Percentiles rank a stretch among this genome's conserved stretches.
Evolutionary conservation across 2,113 vertebrate species (phyloP).

Genomic region (Pogonocichla stellata): DNA sequence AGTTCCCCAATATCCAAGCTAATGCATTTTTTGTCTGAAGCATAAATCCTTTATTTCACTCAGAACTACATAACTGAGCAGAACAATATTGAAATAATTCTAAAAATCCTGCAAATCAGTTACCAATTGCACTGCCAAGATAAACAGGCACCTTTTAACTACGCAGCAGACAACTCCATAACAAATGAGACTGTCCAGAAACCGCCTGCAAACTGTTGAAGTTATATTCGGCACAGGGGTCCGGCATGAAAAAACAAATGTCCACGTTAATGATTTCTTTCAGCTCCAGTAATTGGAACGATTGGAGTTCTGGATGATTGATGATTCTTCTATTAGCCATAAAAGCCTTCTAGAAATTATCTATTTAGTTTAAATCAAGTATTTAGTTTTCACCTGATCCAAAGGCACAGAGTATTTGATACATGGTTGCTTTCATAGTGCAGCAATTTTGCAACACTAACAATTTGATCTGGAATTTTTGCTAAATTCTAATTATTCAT

Average conservation of each 20-base stretch:
- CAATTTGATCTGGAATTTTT: neutral
- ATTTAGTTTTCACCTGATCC: neutral
- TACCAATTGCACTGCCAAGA: neutral
- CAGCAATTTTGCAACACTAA: neutral
- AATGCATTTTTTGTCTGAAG: neutral
- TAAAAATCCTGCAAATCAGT: neutral
- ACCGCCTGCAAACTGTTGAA: neutral
- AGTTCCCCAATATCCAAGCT: neutral
- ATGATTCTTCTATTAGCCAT: neutral
- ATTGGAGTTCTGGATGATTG: neutral
- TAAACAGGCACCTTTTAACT: neutral
- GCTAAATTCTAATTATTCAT: neutral
- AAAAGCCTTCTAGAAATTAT: neutral
- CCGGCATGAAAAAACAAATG: neutral
- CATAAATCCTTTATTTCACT: neutral
- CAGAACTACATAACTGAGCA: neutral
- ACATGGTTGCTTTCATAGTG: neutral
- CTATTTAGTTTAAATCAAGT: neutral
- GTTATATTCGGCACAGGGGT: neutral
- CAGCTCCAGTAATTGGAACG: neutral
- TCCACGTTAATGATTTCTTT: neutral
- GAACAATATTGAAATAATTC: neutral
- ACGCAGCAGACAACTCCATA: rapidly evolving
- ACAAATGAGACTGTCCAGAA: neutral
- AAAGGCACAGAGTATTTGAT: neutral